These are phyloP conservation scores for Ctenoplectra terminalis DNA, from an alignment of 1,140 invertebrate genomes.

Conservation along the genomic window DNA sequence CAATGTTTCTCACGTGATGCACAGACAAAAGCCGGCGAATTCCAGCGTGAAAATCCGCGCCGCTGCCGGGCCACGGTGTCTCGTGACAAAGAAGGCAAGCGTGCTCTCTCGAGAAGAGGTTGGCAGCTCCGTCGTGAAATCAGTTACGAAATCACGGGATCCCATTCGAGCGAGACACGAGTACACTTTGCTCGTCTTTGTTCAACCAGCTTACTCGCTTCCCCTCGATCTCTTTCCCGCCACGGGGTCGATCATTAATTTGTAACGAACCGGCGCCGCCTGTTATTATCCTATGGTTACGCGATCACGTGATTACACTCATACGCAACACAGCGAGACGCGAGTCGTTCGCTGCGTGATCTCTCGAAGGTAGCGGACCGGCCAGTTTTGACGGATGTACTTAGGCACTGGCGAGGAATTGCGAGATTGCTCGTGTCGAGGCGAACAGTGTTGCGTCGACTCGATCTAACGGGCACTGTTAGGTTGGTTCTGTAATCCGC, in stretches of 20 bases:
- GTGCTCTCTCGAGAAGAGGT: constrained; percentile 46
- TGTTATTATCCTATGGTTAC: constrained; percentile 77
- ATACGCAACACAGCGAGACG: no score
- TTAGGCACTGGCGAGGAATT: no score
- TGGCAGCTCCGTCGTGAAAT: constrained; percentile 75
- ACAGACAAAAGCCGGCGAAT: constrained; percentile 75
- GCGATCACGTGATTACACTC: constrained; percentile 70
- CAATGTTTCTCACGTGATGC: constrained; percentile 78
- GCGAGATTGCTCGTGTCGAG: no score
- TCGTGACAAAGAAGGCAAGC: constrained; percentile 27
- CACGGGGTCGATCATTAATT: constrained; percentile 78
- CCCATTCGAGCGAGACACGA: constrained; percentile 58
- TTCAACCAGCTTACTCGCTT: constrained; percentile 4
- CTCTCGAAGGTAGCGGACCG: no score
- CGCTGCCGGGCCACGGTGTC: constrained; percentile 50
- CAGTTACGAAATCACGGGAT: constrained; percentile 79
- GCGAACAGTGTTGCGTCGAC: no score
- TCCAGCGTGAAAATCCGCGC: constrained; percentile 74
- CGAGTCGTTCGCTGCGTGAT: no score
- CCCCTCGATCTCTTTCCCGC: constrained; percentile 23
- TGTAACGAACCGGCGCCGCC: constrained; percentile 78
- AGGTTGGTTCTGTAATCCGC: no score
- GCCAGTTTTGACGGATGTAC: no score
- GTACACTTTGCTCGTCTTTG: neutral
- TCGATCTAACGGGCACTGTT: no score